A percentile compares a stretch with the other conserved stretches of the same genome.
phyloP scores from a whole-genome alignment of 2,888 invertebrate genomes.

The Seira ritae region DNA sequence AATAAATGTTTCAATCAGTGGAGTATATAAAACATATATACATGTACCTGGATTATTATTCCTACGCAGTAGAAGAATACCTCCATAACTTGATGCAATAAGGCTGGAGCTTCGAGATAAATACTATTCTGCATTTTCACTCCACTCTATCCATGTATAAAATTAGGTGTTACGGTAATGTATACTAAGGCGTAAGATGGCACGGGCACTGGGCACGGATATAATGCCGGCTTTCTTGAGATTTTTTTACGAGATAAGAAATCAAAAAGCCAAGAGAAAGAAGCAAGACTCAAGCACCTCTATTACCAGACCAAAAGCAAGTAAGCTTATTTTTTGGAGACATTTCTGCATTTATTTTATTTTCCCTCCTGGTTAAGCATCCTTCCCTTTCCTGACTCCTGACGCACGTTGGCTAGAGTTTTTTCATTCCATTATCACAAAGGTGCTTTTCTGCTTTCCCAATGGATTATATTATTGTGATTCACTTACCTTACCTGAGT shows the following conservation, averaged over 20 bases:
- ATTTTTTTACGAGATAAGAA: neutral
- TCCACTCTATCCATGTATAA: neutral
- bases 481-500: slow-evolving; percentile 15
- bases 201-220: no score
- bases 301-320: neutral
- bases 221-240: neutral
- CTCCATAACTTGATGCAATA: no score
- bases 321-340: slow-evolving; percentile 27
- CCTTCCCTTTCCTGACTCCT: no score
- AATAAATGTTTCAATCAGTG: no score
- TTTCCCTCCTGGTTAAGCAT: neutral
- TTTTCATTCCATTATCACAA: slow-evolving; percentile 48
- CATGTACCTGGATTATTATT: no score
- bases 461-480: slow-evolving; percentile 37
- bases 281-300: no score
- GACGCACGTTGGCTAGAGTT: no score
- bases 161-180: neutral
- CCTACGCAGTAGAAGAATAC: no score
- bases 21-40: no score
- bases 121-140: neutral
- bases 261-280: neutral
- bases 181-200: neutral
- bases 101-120: neutral
- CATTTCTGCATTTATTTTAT: slow-evolving; percentile 24
- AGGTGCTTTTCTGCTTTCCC: slow-evolving; percentile 28